Evolutionary conservation across 2,888 invertebrate genomes (phyloP), one percentile per base, ranked within the genome.

Genomic region (Noctuana brunneofusca): DNA sequence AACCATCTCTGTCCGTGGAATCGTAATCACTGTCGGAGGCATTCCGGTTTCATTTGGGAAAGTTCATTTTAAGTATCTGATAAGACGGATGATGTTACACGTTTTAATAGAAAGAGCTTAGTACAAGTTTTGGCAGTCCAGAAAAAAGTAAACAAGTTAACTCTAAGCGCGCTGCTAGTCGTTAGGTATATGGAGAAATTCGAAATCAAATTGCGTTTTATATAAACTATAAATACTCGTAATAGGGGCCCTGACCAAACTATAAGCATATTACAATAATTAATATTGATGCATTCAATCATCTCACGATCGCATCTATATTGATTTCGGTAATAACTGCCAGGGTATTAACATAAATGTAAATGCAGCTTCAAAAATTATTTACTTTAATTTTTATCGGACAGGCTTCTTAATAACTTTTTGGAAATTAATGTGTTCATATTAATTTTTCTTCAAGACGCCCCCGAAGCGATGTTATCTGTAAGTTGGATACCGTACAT

Each of bases 21-120:
- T n/a, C n/a, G 30, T 55, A 30, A 66, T 55, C 59, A 14, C 46
- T 53, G 66, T 75, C 18, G 69, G 71, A 63, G 70, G 76, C 72
- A 83, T 78, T 76, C 84, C 80, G 81, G 83, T 81, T 79, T 71
- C 71, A 74, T 70, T 84, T 85, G 84, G 76, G 86, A 86, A 87
- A 87, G 84, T 79, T 65, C 75, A 30, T 46, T 46, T 58, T 65
- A 66, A 65, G 71, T 68, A 73, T 74, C 74, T 68, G 76, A 75
- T 79, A 80, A 75, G 74, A 80, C 71, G 73, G 72, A 78, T 76
- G 75, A 74, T 75, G 76, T 69, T 72, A 76, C 70, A 70, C 14
- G 8, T 22, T 14, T 35, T 30, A 20, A 20, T 43, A n/a, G n/a
- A n/a, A n/a, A n/a, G n/a, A n/a, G n/a, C n/a, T n/a, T n/a, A n/a